Evolutionary conservation across 2,888 invertebrate species (phyloP), one percentile per base, ranked within the genome.

Genomic region (Stegana nigrithorax): DNA sequence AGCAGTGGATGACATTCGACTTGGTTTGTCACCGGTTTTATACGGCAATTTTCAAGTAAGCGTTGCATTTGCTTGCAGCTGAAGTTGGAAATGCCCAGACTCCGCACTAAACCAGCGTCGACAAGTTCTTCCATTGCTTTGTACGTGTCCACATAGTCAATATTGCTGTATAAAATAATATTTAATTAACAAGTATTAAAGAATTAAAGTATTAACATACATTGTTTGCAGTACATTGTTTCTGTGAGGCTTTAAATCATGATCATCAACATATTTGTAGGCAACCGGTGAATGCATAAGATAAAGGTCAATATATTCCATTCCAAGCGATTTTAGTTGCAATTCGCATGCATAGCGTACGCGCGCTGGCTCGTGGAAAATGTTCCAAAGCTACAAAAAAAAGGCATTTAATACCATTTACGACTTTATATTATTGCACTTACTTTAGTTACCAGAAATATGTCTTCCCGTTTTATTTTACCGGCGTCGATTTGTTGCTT

Each of bases 61-160:
- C 92, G 87, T 56, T 91, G 89, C 3, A 94, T 85, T 85, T 96
- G 96, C 44, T 87, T 84, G 67, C 87, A 89, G 83, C 93, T 96
- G 83, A 96, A 96, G 86, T 96, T 96, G 26, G 94, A 94, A 3
- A 96, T 75, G 0, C 96, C 96, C 76, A 96, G 92, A 71, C 92
- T 91, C 72, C 88, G 91, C 0, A 89, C 88, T 8, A 93, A 86
- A 0, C 94, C 94, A 68, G 88, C 86, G 58, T 89, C 87, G 3
- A 90, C 89, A 5, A 93, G 88, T 17, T 88, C 85, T 82, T 96
- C 95, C 91, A 96, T 89, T 0, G 88, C 93, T 76, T 89, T 89
- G 89, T 92, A 93, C 0, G 93, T 92, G 72, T 91, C 94, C 19
- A 93, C 77, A 78, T 89, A 93, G 84, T 93, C 92, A 1, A 89